phyloP scores from a whole-genome alignment of 2,888 invertebrate species.

The Pachycephus smyrnensis region DNA sequence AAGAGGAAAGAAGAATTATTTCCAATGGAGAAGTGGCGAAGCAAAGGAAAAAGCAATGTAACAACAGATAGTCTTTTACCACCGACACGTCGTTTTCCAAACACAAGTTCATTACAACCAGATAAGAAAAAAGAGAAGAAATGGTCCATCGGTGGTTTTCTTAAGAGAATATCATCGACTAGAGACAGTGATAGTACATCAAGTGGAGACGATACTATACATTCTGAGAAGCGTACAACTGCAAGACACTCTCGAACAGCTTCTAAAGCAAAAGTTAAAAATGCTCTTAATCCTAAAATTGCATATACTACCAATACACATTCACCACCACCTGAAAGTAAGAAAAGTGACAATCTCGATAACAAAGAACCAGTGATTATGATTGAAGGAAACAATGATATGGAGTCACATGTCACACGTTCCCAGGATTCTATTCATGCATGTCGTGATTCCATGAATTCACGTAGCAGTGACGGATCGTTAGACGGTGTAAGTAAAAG shows the following conservation, averaged over 20 bases:
- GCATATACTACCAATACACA: neutral
- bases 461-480: conserved; percentile 65
- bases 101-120: conserved; percentile 27
- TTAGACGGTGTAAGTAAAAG: conserved; percentile 71
- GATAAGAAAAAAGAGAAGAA: conserved; percentile 76
- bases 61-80: conserved; percentile 48
- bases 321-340: neutral
- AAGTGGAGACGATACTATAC: conserved; percentile 68
- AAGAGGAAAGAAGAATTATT: neutral
- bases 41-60: conserved; percentile 39
- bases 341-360: neutral
- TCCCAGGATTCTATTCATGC: conserved; percentile 32
- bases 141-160: conserved; percentile 85
- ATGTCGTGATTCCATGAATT: conserved; percentile 43
- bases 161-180: conserved; percentile 80
- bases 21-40: conserved; percentile 50
- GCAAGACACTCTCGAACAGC: conserved; percentile 39
- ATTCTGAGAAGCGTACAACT: conserved; percentile 61
- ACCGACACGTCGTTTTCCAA: conserved; percentile 39
- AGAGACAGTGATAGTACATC: conserved; percentile 73
- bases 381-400: neutral
- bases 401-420: conserved; percentile 35
- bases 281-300: neutral
- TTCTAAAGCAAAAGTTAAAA: conserved; percentile 1
- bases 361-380: neutral